Evolutionary conservation across 2,888 invertebrate species (phyloP).

Genomic region (Magallana nippona): DNA sequence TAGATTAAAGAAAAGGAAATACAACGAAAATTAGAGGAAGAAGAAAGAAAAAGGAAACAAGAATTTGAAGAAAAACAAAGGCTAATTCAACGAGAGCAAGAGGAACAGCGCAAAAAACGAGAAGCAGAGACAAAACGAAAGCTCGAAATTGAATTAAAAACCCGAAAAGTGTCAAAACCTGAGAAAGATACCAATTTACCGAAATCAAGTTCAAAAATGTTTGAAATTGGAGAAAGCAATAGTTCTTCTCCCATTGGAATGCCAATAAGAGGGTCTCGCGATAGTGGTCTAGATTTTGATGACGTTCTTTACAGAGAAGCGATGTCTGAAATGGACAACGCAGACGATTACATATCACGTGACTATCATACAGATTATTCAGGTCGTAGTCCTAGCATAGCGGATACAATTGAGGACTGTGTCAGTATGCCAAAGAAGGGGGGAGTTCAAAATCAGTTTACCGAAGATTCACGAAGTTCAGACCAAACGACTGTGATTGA

Average conservation of each 20-base stretch:
- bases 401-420: constrained; percentile 52
- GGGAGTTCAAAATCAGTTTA: constrained; percentile 44
- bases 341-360: constrained; percentile 36
- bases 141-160: neutral
- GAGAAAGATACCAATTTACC: neutral
- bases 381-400: constrained; percentile 4
- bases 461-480: constrained; percentile 61
- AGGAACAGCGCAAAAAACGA: constrained; percentile 9
- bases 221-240: neutral
- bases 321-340: neutral
- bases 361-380: constrained; percentile 17
- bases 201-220: constrained; percentile 12
- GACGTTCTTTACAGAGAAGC: constrained; percentile 7
- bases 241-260: constrained; percentile 4
- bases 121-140: neutral
- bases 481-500: constrained; percentile 40
- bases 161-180: neutral
- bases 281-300: constrained; percentile 33
- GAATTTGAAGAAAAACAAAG: constrained; percentile 30
- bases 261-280: constrained; percentile 48
- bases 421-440: constrained; percentile 57
- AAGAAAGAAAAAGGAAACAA: neutral
- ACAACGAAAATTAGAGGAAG: neutral
- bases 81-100: neutral
- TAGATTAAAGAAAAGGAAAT: constrained; percentile 34